These are phyloP conservation scores for Boloria euphrosyne DNA, from an alignment of 2,888 invertebrate genomes.

Conservation along the genomic window DNA sequence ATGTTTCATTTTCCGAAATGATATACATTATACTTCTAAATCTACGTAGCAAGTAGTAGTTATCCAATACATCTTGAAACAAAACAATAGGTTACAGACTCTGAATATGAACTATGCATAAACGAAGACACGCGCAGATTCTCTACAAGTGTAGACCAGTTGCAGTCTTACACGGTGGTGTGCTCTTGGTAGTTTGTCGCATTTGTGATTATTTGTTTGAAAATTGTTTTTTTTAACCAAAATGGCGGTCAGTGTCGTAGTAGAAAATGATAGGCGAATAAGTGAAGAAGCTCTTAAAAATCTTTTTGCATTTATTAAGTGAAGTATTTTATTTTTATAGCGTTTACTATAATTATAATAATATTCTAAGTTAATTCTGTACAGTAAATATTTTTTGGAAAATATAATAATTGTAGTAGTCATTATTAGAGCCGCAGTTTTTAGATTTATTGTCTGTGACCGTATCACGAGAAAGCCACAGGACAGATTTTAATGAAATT, in stretches of 20 bases:
- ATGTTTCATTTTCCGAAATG: too few species aligned
- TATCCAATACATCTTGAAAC: neutral
- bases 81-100: neutral
- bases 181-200: slow-evolving; percentile 2
- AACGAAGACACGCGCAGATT: slow-evolving; percentile 2
- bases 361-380: neutral
- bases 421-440: too few species aligned
- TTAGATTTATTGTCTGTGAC: too few species aligned
- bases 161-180: slow-evolving; percentile 29
- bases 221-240: neutral
- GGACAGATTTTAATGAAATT: too few species aligned
- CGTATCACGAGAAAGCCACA: too few species aligned
- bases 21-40: too few species aligned
- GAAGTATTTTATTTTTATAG: slow-evolving; percentile 9
- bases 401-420: neutral
- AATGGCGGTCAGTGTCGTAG: slow-evolving; percentile 19
- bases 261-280: neutral
- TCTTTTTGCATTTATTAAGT: slow-evolving; percentile 16
- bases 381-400: too few species aligned
- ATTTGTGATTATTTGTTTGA: neutral
- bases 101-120: slow-evolving; percentile 5
- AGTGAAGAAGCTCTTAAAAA: slow-evolving; percentile 1
- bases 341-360: neutral
- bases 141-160: slow-evolving; percentile 5
- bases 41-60: too few species aligned